A percentile compares a stretch with the other conserved stretches of the same genome.
Evolutionary conservation across 2,888 invertebrate genomes (phyloP).

Genomic region (Drosophila stalkeri): DNA sequence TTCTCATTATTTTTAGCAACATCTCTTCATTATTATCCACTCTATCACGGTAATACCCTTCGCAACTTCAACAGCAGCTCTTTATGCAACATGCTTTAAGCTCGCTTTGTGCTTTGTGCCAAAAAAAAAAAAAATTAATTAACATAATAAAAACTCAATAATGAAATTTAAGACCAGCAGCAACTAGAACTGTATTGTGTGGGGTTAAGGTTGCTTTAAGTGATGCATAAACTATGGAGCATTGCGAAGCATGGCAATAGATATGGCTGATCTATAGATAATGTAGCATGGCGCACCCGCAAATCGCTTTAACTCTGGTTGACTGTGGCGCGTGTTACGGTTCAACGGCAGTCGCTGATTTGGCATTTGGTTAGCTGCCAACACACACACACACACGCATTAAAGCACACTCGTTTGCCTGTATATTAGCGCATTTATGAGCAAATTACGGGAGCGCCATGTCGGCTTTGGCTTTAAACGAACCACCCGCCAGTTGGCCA

Average conservation of each 20-base stretch:
- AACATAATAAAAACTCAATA: slow-evolving; percentile 18
- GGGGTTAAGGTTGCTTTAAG: slow-evolving; percentile 37
- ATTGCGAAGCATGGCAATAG: neutral
- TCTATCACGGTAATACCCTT: neutral
- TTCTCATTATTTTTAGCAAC: too few relatives aligned
- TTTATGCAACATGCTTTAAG: neutral
- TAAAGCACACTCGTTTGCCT: slow-evolving; percentile 36
- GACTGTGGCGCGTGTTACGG: slow-evolving; percentile 57
- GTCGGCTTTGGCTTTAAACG: slow-evolving; percentile 50
- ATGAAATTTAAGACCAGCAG: slow-evolving; percentile 23
- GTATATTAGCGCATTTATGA: slow-evolving; percentile 75
- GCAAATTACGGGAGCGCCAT: slow-evolving; percentile 78
- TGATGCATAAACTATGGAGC: slow-evolving; percentile 11
- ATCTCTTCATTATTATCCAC: neutral
- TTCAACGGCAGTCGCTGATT: slow-evolving; percentile 40
- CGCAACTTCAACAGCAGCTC: neutral
- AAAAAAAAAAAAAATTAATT: slow-evolving; percentile 5
- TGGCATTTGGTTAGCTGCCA: slow-evolving; percentile 35
- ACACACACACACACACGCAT: slow-evolving; percentile 17
- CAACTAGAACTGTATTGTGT: slow-evolving; percentile 13
- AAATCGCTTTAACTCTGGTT: slow-evolving; percentile 19
- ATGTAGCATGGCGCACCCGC: slow-evolving; percentile 33
- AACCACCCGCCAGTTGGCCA: slow-evolving; percentile 38
- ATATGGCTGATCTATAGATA: slow-evolving; percentile 20
- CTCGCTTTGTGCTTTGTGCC: neutral